Evolutionary conservation across 2,113 vertebrate species (phyloP), one percentile per base, ranked within the genome.

Genomic region (Tachysurus fulvidraco): DNA sequence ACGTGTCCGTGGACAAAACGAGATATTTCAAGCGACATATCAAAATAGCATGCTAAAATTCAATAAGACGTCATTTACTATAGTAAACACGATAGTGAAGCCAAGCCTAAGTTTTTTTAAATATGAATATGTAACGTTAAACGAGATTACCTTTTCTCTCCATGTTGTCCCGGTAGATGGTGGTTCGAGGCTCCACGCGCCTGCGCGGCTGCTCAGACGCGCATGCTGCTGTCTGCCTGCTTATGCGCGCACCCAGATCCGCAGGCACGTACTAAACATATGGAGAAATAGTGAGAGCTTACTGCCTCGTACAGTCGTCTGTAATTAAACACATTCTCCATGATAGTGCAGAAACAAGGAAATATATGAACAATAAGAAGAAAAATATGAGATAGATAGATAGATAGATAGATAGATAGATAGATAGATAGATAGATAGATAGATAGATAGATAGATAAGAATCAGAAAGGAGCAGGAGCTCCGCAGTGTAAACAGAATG

Each of bases 121-220:
- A 77, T 21, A 84, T 41, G 41, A 52, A 67, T 21, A 44, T 12
- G 82, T 81, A 77, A 65, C 65, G 86, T 88, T 81, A 85, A 89
- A 85, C 74, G 74, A 88, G 90, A 95, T 96, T 96, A 98, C 97
- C 97, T 97, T 98, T 98, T 93, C 96, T 96, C 96, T 98, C 97
- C 97, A 98, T 98, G 95, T 94, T 93, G 93, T 92, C 93, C 92
- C 92, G 93, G 91, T 91, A 90, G 88, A 64, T 87, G 94, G 94
- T 93, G 92, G 91, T 94, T 94, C 73, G 77, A 86, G 57, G 85
- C 81, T 52, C 81, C 81, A 41, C 89, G 92, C 96, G 95, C 96
- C 93, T 94, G 91, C 93, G 93, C 91, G 84, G 19, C 69, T 41
- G 4, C 87, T 55, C 46, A 9, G 14, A 36, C 76, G 65, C 67